phyloP scores from a whole-genome alignment of 1,140 invertebrate genomes.

The Drosophila funebris region DNA sequence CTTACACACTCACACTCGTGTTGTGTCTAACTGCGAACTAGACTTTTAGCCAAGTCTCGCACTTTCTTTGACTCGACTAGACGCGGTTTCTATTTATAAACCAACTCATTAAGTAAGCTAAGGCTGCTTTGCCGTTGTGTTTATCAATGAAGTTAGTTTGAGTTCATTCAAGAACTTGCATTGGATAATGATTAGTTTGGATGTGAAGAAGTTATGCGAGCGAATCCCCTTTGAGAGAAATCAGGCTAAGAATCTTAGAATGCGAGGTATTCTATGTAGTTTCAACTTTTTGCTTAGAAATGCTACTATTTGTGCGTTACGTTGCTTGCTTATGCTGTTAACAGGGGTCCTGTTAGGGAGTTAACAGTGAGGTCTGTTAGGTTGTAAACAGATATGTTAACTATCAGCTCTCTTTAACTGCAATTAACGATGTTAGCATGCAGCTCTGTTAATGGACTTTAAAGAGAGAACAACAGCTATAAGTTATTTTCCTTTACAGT shows the following conservation, averaged over 20 bases:
- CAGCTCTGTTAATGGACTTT: too few species aligned
- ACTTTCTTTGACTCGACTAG: slow-evolving; percentile 36
- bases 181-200: not conserved
- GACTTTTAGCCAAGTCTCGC: not conserved
- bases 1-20: slow-evolving; percentile 22
- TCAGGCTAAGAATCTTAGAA: not conserved
- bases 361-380: too few species aligned
- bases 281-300: not conserved
- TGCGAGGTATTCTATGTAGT: not conserved
- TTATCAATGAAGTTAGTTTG: slow-evolving; percentile 21
- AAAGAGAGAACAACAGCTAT: too few species aligned
- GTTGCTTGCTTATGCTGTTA: too few species aligned
- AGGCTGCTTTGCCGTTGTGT: not conserved
- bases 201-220: not conserved
- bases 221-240: not conserved
- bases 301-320: too few species aligned
- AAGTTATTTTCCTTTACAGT: too few species aligned
- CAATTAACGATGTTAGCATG: too few species aligned
- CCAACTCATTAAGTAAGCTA: slow-evolving; percentile 13
- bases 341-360: too few species aligned
- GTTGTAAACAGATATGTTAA: too few species aligned
- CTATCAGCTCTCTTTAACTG: too few species aligned
- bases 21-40: slow-evolving; percentile 14
- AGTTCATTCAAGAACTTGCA: slow-evolving; percentile 9
- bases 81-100: slow-evolving; percentile 39